Conservation (phyloP, 2,797 vertebrate species). For the Rhynchotus rufescens region DNA sequence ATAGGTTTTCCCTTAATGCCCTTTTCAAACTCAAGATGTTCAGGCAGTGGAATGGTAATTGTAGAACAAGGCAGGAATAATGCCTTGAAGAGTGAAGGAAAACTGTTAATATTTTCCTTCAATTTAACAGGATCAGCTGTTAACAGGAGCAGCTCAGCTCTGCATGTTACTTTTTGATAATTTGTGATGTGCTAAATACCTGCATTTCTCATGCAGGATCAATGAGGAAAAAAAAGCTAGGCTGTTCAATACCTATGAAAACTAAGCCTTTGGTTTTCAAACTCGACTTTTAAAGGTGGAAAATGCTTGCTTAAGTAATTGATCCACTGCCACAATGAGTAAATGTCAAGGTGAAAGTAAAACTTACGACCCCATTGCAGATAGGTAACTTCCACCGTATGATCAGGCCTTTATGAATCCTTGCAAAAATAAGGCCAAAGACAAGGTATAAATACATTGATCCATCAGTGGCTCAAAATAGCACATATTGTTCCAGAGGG, state of each 20-base stretch:
- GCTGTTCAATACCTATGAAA: not conserved
- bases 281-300: conserved; percentile 45
- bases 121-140: not conserved
- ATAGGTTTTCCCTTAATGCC: conserved; percentile 24
- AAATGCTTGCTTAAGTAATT: conserved; percentile 43
- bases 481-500: not conserved
- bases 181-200: not conserved
- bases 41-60: not conserved
- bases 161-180: not conserved
- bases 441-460: not conserved
- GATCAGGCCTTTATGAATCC: not conserved
- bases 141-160: not conserved
- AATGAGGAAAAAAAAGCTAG: conserved; percentile 1
- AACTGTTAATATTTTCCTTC: not conserved
- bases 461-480: not conserved
- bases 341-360: conserved; percentile 62
- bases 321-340: conserved; percentile 5
- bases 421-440: not conserved
- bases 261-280: conserved; percentile 18
- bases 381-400: not conserved
- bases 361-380: not conserved
- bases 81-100: conserved; percentile 3
- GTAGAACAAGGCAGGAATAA: not conserved
- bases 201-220: not conserved
- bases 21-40: conserved; percentile 5